A percentile compares a stretch with the other conserved stretches of the same genome.
Conservation (phyloP, 2,797 vertebrate genomes). For the Muscicapa comitata region DNA sequence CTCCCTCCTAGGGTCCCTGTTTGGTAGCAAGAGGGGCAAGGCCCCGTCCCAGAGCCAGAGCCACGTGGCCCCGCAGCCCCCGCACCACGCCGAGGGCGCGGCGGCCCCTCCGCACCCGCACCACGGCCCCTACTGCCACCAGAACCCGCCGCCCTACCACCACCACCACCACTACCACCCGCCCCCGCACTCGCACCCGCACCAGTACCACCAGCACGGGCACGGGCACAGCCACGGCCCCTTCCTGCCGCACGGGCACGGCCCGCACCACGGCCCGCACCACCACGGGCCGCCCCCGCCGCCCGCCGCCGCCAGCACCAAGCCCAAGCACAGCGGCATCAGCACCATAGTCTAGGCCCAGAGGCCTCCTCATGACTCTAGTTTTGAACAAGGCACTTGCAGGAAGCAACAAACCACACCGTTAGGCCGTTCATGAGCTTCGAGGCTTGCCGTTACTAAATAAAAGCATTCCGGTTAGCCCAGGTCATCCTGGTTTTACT, state of each 20-base stretch:
- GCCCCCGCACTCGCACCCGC: slow-evolving; percentile 81
- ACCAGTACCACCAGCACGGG: slow-evolving; percentile 77
- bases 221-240: neutral
- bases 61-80: slow-evolving; percentile 79
- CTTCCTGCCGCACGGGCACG: neutral
- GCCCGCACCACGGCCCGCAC: slow-evolving; percentile 80
- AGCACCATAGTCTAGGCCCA: slow-evolving; percentile 88
- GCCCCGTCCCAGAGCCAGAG: slow-evolving; percentile 85
- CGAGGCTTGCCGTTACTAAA: slow-evolving; percentile 60
- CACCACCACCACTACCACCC: slow-evolving; percentile 96
- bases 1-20: slow-evolving; percentile 91
- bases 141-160: slow-evolving; percentile 92
- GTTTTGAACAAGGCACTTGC: neutral
- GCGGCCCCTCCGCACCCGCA: neutral
- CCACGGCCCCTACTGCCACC: slow-evolving; percentile 82
- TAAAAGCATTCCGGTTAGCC: slow-evolving; percentile 63
- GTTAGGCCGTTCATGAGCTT: slow-evolving; percentile 29
- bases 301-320: slow-evolving; percentile 81
- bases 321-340: slow-evolving; percentile 96
- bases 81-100: slow-evolving; percentile 79
- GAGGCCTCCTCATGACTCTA: neutral
- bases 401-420: neutral
- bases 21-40: slow-evolving; percentile 88
- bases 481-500: slow-evolving; percentile 54
- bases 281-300: slow-evolving; percentile 80